phyloP scores from a whole-genome alignment of 1,140 invertebrate species.

The Tetragonula clypearis region DNA sequence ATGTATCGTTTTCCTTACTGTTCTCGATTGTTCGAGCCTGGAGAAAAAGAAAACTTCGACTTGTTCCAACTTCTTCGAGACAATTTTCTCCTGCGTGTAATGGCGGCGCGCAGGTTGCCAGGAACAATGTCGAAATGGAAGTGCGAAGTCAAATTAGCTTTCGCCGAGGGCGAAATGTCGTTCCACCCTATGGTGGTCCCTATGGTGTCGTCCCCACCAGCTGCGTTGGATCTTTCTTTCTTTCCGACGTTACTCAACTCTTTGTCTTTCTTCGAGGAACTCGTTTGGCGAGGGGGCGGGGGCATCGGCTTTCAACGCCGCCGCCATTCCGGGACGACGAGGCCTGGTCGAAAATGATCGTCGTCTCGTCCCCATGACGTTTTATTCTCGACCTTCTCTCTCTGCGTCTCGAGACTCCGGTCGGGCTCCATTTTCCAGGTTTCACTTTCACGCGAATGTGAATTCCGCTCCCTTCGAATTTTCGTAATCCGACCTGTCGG shows the following conservation, averaged over 20 bases:
- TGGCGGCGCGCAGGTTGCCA: slow-evolving; percentile 16
- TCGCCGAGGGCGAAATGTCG: slow-evolving; percentile 48
- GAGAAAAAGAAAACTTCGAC: too few relatives aligned
- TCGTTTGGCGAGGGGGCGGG: slow-evolving; percentile 62
- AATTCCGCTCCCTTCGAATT: not conserved
- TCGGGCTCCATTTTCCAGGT: not conserved
- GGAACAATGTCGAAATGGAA: slow-evolving; percentile 38
- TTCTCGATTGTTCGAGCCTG: too few relatives aligned
- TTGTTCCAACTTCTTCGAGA: too few relatives aligned
- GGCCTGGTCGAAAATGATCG: slow-evolving; percentile 41
- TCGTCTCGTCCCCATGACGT: slow-evolving; percentile 31
- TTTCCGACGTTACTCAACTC: slow-evolving; percentile 44
- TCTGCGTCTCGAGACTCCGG: not conserved
- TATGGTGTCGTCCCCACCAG: not conserved
- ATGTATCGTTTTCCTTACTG: too few relatives aligned
- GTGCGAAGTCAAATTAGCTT: slow-evolving; percentile 66
- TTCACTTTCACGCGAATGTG: not conserved
- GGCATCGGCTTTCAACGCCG: slow-evolving; percentile 20
- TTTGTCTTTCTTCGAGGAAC: slow-evolving; percentile 69
- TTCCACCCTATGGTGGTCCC: slow-evolving; percentile 29
- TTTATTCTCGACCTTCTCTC: slow-evolving; percentile 19
- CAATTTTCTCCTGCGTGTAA: slow-evolving; percentile 8
- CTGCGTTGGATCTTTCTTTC: slow-evolving; percentile 13
- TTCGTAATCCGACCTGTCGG: not conserved
- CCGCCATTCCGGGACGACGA: not conserved